These are phyloP conservation scores for Esox niger DNA, from an alignment of 2,113 vertebrate species.

Conservation along the genomic window DNA sequence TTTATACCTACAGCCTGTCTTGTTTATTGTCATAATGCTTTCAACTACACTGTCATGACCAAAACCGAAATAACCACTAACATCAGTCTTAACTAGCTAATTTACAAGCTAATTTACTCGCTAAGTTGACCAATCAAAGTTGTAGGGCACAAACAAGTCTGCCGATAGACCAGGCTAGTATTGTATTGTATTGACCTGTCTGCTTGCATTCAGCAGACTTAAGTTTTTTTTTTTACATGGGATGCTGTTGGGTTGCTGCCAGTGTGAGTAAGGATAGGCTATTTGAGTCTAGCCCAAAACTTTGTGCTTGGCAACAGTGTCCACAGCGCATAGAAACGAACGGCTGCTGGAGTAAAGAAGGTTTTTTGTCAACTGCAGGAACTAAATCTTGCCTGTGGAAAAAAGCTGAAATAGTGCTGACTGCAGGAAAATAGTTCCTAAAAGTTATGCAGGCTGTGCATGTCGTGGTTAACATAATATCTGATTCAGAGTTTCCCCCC, in stretches of 20 bases:
- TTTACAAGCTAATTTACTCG: too few relatives aligned
- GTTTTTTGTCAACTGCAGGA: conserved; percentile 68
- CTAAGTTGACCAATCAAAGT: conserved; percentile 22
- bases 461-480: conserved; percentile 65
- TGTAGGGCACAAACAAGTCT: conserved; percentile 25
- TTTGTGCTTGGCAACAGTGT: conserved; percentile 55
- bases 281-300: conserved; percentile 56
- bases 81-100: too few relatives aligned
- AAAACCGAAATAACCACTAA: too few relatives aligned
- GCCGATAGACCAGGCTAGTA: conserved; percentile 29
- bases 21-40: conserved; percentile 5
- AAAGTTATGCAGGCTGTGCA: conserved; percentile 51
- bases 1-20: conserved; percentile 25
- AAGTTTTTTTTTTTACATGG: conserved; percentile 24
- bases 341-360: conserved; percentile 67
- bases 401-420: conserved; percentile 78
- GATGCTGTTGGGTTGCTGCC: conserved; percentile 47
- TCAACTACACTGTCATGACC: conserved; percentile 19
- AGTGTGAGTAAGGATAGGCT: conserved; percentile 38
- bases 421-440: conserved; percentile 58
- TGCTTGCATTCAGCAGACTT: neutral
- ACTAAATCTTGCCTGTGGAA: conserved; percentile 49
- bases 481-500: conserved; percentile 61
- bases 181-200: conserved; percentile 19
- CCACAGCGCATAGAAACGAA: conserved; percentile 16